Evolutionary conservation across 2,888 invertebrate genomes (phyloP).

Genomic region (Eurytoma californica): DNA sequence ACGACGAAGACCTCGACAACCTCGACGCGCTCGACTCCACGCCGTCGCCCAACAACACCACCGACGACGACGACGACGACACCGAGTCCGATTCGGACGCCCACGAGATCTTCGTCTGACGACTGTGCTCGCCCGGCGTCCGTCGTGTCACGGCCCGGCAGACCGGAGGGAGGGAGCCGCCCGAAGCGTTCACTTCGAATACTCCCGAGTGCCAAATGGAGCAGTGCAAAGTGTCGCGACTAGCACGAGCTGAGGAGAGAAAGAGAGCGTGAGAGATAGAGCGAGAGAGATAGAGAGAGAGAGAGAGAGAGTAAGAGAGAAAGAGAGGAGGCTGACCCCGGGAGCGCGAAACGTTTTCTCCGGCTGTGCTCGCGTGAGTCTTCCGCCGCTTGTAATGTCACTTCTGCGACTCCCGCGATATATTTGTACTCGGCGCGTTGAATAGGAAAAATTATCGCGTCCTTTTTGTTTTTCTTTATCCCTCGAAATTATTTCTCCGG

Average conservation of each 20-base stretch:
- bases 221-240: conserved; percentile 45
- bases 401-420: too few species aligned
- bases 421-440: too few species aligned
- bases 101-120: conserved; percentile 67
- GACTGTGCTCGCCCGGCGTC: neutral
- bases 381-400: too few species aligned
- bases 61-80: conserved; percentile 20
- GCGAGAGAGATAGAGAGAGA: too few species aligned
- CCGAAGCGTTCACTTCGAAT: conserved; percentile 58
- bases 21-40: conserved; percentile 1
- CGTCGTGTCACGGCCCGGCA: conserved; percentile 24
- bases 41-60: neutral
- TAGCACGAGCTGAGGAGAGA: conserved; percentile 4
- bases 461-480: too few species aligned
- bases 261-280: too few species aligned
- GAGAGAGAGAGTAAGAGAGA: too few species aligned
- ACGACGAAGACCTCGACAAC: conserved; percentile 4
- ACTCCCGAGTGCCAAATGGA: conserved; percentile 70
- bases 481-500: too few species aligned
- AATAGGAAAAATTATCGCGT: too few species aligned
- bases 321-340: too few species aligned
- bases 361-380: too few species aligned
- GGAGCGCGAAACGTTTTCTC: too few species aligned
- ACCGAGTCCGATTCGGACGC: conserved; percentile 59
- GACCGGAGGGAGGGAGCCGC: neutral